Evolutionary conservation across 2,888 invertebrate species (phyloP).

Genomic region (Pycnomerus fuliginosus): DNA sequence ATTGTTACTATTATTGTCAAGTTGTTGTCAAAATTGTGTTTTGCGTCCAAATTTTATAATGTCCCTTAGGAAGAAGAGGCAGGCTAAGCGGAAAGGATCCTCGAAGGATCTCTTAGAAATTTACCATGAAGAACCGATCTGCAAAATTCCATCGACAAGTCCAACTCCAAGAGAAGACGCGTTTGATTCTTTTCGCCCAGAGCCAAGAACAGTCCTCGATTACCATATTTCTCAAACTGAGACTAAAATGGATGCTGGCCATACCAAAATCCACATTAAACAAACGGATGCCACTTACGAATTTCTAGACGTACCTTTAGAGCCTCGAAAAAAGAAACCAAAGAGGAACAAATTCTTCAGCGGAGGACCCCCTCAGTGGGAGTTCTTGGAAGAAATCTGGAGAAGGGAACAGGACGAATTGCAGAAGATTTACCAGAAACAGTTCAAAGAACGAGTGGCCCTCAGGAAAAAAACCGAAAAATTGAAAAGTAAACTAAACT

Average conservation of each 20-base stretch:
- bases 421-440: slow-evolving; percentile 8
- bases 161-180: not conserved
- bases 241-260: slow-evolving; percentile 24
- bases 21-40: no score
- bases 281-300: slow-evolving; percentile 22
- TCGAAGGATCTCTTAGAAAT: no score
- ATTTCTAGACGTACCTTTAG: no score
- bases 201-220: slow-evolving; percentile 8
- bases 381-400: slow-evolving; percentile 17
- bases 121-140: slow-evolving; percentile 1
- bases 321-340: no score
- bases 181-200: slow-evolving; percentile 5
- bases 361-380: slow-evolving; percentile 12
- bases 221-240: slow-evolving; percentile 28
- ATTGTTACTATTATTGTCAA: no score
- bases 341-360: slow-evolving; percentile 8
- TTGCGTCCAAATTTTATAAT: no score
- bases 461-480: slow-evolving; percentile 1
- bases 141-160: slow-evolving; percentile 7
- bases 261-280: slow-evolving; percentile 20
- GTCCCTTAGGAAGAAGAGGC: no score
- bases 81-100: no score
- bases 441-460: slow-evolving; percentile 2
- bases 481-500: not conserved
- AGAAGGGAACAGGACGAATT: slow-evolving; percentile 4